These are phyloP conservation scores for Pollimyrus isidori DNA, from an alignment of 2,113 vertebrate genomes.

Conservation along the genomic window DNA sequence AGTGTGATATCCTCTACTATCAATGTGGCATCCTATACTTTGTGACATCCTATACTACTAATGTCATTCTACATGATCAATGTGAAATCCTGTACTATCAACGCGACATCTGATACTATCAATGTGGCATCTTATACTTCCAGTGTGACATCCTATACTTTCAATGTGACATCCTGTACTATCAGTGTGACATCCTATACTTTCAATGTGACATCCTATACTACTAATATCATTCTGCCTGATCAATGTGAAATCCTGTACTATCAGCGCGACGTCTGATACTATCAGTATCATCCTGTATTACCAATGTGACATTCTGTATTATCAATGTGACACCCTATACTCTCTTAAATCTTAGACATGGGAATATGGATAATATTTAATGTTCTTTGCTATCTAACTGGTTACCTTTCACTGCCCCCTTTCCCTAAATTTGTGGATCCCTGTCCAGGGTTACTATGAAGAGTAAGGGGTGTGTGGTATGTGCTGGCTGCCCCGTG, in stretches of 20 bases:
- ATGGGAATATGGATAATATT: not conserved
- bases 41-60: no score
- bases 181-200: no score
- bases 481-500: not conserved
- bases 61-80: not conserved
- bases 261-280: no score
- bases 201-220: no score
- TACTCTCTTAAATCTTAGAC: not conserved
- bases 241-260: not conserved
- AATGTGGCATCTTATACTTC: not conserved
- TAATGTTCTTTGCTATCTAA: not conserved
- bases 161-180: no score
- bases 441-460: not conserved
- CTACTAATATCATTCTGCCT: no score
- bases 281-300: no score
- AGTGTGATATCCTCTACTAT: no score
- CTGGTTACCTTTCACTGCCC: not conserved
- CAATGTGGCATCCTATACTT: no score
- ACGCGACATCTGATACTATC: not conserved
- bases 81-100: not conserved
- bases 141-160: no score
- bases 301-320: no score
- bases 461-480: not conserved
- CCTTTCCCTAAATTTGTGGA: not conserved
- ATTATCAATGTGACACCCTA: not conserved